These are phyloP conservation scores for Palloptera scutellata DNA, from an alignment of 2,888 invertebrate genomes.

Conservation along the genomic window DNA sequence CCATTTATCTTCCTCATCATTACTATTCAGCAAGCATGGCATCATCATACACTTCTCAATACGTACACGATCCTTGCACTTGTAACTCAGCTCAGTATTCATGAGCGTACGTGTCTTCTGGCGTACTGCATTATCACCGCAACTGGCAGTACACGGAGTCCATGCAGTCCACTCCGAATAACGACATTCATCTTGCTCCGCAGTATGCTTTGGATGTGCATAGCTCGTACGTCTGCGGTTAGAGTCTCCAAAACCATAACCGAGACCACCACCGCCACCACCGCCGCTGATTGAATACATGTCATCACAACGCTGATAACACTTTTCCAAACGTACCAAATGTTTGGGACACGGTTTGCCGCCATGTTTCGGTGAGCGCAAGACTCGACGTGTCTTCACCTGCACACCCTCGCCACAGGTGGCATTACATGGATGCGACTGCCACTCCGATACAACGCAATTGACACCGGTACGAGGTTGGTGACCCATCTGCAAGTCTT, in stretches of 20 bases:
- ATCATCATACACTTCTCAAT: constrained; percentile 59
- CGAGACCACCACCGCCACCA: constrained; percentile 25
- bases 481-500: constrained; percentile 46
- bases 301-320: constrained; percentile 61
- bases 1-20: constrained; percentile 53
- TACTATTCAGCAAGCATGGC: constrained; percentile 56
- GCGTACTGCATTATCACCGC: constrained; percentile 68
- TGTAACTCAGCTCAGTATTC: constrained; percentile 57
- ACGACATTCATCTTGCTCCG: constrained; percentile 66
- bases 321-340: constrained; percentile 60
- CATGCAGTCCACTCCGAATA: constrained; percentile 75
- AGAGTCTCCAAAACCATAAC: neutral
- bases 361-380: constrained; percentile 65
- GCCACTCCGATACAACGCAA: constrained; percentile 67
- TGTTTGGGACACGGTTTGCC: constrained; percentile 67
- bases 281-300: constrained; percentile 52
- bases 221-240: constrained; percentile 40
- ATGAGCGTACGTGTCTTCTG: constrained; percentile 66
- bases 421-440: constrained; percentile 65
- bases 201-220: constrained; percentile 35
- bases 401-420: constrained; percentile 66
- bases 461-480: constrained; percentile 51
- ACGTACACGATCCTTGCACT: constrained; percentile 61
- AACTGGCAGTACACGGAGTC: constrained; percentile 73
- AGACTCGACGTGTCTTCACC: constrained; percentile 65